Base-by-base conservation (phyloP, 2,113 vertebrate species). In the Pelecanoides urinatrix region DNA sequence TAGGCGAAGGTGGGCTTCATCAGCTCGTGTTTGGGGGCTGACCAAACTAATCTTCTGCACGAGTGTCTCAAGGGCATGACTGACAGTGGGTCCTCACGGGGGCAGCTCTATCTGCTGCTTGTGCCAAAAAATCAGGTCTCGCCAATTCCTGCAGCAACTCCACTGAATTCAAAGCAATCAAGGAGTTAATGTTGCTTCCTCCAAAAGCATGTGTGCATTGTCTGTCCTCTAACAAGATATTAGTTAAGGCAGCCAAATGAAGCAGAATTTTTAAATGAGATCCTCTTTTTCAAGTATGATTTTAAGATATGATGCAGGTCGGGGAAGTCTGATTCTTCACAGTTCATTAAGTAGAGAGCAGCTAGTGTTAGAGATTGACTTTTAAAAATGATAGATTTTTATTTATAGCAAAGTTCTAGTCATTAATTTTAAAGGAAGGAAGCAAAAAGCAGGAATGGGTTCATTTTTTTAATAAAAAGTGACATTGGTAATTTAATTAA, bases 401-500 rank as follows among this genome's bases (percentile, higher is more conserved):
- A 98, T 98, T 98, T 98, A 98, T 98, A 96, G 95, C 86, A 25
- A 96, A 50, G 90, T 98, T 98, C 89, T 91, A 93, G 95, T 96
- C 97, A 97, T 98, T 98, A 98, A 97, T 98, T 98, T 95, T 70
- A 61, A 97, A 96, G 84, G 94, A 95, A 97, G 85, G 96, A 97
- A 97, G 94, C 96, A 95, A 94, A 98, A 98, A 98, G 96, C 94
- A 95, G 95, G 96, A 97, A 91, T 81, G 87, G 90, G 80, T 97
- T 98, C 96, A 92, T 97, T 98, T 59, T 71, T 67, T 25, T 49
- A 49, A 70, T 44, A 95, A 97, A 92, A 95, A 96, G 92, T 96
- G 96, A 96, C 97, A 95, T 93, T 96, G 94, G 97, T 98, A 97
- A 98, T 98, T 97, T 98, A 98, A 98, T 98, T 98, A 98, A 98